Base-by-base conservation (phyloP, 2,113 vertebrate species). In the Anser brachyrhynchus region DNA sequence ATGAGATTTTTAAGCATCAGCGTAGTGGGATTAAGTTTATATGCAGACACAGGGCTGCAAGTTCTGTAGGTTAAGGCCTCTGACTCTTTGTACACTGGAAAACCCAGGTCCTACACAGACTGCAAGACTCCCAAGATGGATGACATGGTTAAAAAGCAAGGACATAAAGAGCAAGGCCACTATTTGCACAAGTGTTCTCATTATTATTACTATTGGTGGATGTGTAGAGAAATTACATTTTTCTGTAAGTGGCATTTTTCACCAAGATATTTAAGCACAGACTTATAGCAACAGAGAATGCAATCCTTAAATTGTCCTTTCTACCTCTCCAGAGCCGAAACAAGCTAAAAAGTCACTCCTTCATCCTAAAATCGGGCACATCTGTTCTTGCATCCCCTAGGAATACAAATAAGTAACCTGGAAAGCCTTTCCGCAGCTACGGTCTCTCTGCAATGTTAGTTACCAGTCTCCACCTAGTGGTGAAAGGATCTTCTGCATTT, bases 401-500 rank as follows among this genome's bases (percentile, higher is more conserved):
- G 70, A 96, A 91, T 33, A 75, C 0, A 2, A 83, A 69, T 15
- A 54, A 83, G 58, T 13, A 54, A 44, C 29, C 62, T 79, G 61
- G 66, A 49, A 86, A 90, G 16, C 33, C 73, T 78, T 64, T 54
- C 21, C 21, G 7, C 11, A 75, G 23, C 35, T 58, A 82, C 35
- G 33, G 43, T 16, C 10, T 55, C 58, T 28, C 70, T 46, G 2
- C 87, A 97, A 73, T 29, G 43, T 23, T 22, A 57, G 89, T 65
- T 66, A 70, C 33, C 76, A 62, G 83, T 82, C 95, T 92, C 97
- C 95, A 97, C 44, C 97, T 97, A 87, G 91, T 96, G 97, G 95
- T 49, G 25, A 70, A 49, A 88, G 19, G 17, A 57, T 65, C 84
- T 65, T 87, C 51, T 95, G 92, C 85, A 92, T 18, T 57, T 35